Evolutionary conservation across 2,888 invertebrate species (phyloP), one percentile per base, ranked within the genome.

Genomic region (Euzetes globulus): DNA sequence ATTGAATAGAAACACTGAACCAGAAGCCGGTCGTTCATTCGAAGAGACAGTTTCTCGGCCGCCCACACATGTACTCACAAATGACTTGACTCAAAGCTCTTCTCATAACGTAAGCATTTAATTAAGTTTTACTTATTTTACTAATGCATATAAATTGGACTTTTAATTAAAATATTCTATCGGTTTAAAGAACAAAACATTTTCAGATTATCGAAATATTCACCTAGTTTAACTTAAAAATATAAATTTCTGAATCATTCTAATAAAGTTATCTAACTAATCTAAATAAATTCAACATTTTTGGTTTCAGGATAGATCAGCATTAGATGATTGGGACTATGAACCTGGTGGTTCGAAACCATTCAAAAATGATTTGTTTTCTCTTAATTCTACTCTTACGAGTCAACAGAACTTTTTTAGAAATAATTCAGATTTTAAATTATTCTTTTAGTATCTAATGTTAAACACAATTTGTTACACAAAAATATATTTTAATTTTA

Each of bases 11-110:
- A 52, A 58, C 6, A 27, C 72, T 9, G 19, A 15, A 2, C 55
- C 72, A 52, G 72, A 72, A 72, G 25, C 72, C 7, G 72, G 50
- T 47, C 72, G 50, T 29, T 50, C 72, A 22, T 22, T 52, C n/a
- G 55, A 72, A 37, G 55, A 72, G 33, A 55, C 29, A 17, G 22
- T 29, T n/a, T 58, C 22, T 1, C 41, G 27, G 52, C 55, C 72
- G 47, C 72, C 72, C 41, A 72, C 72, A 15, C 72, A 58, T 22
- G 11, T 27, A 29, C 27, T 65, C 15, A 65, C 37, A 17, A 19
- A 37, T 41, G 41, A 41, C 1, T n/a, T 41, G 11, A 29, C 63
- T 13, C 5, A 17, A 4, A 29, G 17, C n/a, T 29, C 37, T 11
- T n/a, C 13, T 1, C 37, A 29, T 41, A 41, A 65, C 17, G 65